Percentiles rank a stretch among this genome's conserved stretches.
These are phyloP conservation scores for Lomographa bimaculata DNA, from an alignment of 2,888 invertebrate genomes.

Conservation along the genomic window DNA sequence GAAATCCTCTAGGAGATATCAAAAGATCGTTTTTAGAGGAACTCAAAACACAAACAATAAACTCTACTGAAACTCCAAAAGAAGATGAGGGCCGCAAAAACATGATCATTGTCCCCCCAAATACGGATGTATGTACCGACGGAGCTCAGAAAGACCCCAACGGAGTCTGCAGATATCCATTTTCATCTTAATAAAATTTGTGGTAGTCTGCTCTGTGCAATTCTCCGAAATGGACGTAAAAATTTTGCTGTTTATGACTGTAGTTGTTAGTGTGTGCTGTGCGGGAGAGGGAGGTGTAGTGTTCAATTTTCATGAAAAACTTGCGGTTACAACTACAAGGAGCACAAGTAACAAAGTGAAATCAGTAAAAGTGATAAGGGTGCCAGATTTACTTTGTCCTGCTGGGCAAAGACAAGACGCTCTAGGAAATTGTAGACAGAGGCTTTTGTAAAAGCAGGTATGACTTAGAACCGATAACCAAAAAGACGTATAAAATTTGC, in stretches of 20 bases:
- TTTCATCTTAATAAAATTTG: too few species aligned
- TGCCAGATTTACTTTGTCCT: constrained; percentile 57
- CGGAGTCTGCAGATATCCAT: constrained; percentile 66
- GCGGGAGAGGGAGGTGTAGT: too few species aligned
- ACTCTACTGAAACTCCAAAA: constrained; percentile 18
- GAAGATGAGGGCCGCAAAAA: constrained; percentile 25
- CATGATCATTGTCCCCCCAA: constrained; percentile 68
- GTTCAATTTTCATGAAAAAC: constrained; percentile 34
- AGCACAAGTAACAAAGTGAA: constrained; percentile 34
- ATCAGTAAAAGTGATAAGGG: constrained; percentile 58
- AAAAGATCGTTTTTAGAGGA: constrained; percentile 33
- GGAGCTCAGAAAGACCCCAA: constrained; percentile 52
- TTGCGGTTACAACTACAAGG: constrained; percentile 28
- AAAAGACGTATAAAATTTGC: too few species aligned
- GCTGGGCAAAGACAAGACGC: constrained; percentile 51
- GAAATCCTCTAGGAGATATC: constrained; percentile 66
- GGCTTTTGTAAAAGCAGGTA: too few species aligned
- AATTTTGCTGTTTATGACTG: too few species aligned
- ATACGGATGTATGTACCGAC: constrained; percentile 44
- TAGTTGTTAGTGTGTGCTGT: too few species aligned
- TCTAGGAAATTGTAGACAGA: constrained; percentile 52
- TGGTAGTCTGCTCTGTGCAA: too few species aligned
- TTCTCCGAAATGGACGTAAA: too few species aligned
- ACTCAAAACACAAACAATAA: constrained; percentile 7
- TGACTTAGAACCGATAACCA: too few species aligned